phyloP scores from a whole-genome alignment of 2,113 vertebrate genomes.

The Cichladusa arquata region DNA sequence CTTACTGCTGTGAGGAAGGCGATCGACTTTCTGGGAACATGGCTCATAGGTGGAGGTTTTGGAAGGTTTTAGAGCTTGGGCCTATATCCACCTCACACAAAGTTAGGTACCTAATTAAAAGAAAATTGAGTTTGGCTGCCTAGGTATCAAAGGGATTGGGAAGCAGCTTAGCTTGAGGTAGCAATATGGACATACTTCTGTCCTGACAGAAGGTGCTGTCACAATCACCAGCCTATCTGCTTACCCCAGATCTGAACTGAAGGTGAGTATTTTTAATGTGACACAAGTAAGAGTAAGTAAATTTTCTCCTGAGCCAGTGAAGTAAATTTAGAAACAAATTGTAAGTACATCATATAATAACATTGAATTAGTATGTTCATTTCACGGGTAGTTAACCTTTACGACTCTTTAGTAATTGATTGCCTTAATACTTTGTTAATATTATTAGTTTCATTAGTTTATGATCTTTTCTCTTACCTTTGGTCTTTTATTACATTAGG shows the following conservation, averaged over 20 bases:
- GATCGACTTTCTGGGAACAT: background rate
- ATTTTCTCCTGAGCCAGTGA: background rate
- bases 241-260: background rate
- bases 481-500: slow-evolving; percentile 32
- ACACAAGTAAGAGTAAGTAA: background rate
- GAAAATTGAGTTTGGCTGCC: background rate
- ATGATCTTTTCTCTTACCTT: slow-evolving; percentile 25
- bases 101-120: background rate
- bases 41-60: background rate
- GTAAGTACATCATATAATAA: slow-evolving; percentile 12
- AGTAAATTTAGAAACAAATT: slow-evolving; percentile 30
- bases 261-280: background rate
- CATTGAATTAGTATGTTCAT: slow-evolving; percentile 53
- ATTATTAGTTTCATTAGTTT: slow-evolving; percentile 54
- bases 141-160: background rate
- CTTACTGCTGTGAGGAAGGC: background rate
- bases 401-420: slow-evolving; percentile 39
- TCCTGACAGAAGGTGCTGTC: background rate
- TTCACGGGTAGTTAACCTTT: slow-evolving; percentile 58
- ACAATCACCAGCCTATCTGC: background rate
- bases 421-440: slow-evolving; percentile 45
- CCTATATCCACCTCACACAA: background rate
- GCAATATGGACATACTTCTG: background rate
- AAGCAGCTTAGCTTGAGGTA: background rate
- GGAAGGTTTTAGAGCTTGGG: background rate